phyloP scores from a whole-genome alignment of 2,797 vertebrate species.

The Cyprinella venusta region DNA sequence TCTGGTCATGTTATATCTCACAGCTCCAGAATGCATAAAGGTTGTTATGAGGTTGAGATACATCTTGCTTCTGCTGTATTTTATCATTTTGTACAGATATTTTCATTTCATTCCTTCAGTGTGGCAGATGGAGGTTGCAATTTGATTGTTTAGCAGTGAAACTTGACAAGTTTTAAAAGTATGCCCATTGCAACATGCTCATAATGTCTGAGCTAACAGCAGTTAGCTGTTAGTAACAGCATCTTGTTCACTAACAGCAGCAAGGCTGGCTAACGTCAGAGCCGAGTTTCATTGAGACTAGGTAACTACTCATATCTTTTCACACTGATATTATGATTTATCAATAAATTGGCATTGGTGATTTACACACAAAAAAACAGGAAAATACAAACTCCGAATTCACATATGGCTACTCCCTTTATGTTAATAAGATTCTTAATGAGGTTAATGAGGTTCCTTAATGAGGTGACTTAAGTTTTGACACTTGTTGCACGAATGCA shows the following conservation, averaged over 20 bases:
- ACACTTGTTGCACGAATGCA: no score
- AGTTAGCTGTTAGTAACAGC: no score
- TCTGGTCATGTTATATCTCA: conserved; percentile 26
- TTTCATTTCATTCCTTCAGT: background rate
- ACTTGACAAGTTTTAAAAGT: conserved; percentile 8
- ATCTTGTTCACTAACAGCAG: background rate
- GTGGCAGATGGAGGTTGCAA: conserved; percentile 1
- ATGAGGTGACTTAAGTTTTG: no score
- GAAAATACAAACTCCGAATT: background rate
- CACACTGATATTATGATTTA: background rate
- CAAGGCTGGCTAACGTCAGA: no score
- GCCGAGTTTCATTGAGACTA: no score
- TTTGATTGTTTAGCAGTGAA: background rate
- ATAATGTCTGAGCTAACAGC: background rate
- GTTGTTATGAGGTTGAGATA: background rate
- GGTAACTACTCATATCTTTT: background rate
- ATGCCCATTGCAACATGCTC: background rate
- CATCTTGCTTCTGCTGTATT: background rate
- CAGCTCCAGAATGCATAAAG: conserved; percentile 36
- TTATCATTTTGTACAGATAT: background rate
- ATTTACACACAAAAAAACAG: background rate
- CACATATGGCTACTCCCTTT: no score
- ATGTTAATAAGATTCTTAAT: no score
- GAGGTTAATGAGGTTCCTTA: background rate
- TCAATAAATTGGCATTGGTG: background rate